Evolutionary conservation across 2,113 vertebrate species (phyloP).

Genomic region (Gymnorhina tibicen): DNA sequence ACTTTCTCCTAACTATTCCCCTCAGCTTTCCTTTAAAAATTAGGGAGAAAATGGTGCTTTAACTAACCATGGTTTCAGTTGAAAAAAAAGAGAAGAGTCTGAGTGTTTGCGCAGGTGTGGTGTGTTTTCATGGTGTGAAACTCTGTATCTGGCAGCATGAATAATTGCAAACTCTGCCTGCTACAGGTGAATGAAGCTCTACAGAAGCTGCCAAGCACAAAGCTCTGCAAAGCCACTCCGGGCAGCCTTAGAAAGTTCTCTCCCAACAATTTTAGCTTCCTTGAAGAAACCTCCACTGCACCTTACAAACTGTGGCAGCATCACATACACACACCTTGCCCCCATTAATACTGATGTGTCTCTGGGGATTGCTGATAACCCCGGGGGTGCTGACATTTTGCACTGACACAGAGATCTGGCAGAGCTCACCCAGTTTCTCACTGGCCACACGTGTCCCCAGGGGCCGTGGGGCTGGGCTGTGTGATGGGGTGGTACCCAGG

Average conservation of each 20-base stretch:
- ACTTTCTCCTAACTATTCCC: not conserved
- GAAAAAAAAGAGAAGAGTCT: not conserved
- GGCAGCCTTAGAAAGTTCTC: not conserved
- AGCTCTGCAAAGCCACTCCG: not conserved
- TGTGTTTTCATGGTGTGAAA: not conserved
- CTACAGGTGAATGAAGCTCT: rapidly evolving
- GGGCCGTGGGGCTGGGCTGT: slow-evolving; percentile 69
- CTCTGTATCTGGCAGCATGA: not conserved
- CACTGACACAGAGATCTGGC: rapidly evolving
- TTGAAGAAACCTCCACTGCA: not conserved
- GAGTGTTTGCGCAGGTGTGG: not conserved
- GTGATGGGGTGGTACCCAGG: slow-evolving; percentile 55
- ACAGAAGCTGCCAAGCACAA: not conserved
- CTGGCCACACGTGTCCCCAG: not conserved
- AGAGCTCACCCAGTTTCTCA: slow-evolving; percentile 70
- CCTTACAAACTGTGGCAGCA: not conserved
- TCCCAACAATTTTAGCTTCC: not conserved
- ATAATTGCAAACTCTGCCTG: not conserved
- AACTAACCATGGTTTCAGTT: not conserved
- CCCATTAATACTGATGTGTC: not conserved
- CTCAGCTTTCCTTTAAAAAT: not conserved
- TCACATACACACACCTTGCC: not conserved
- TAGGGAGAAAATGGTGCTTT: not conserved
- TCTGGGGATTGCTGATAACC: not conserved
- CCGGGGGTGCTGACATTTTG: not conserved